phyloP scores from a whole-genome alignment of 2,888 invertebrate species.

The Callimorpha dominula region DNA sequence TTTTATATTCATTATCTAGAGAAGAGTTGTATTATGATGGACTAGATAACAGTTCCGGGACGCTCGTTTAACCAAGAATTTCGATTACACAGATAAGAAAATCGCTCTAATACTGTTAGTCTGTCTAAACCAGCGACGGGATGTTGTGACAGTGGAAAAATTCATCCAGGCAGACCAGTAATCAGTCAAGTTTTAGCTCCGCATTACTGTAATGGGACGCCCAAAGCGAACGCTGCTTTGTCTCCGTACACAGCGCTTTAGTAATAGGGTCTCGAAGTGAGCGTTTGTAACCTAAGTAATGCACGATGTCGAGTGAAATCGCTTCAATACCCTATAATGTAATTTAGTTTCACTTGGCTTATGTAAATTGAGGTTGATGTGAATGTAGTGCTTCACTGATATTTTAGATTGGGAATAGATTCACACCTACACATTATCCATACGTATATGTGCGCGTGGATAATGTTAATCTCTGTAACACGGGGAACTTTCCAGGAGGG shows the following conservation, averaged over 20 bases:
- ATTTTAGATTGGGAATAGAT: constrained; percentile 3
- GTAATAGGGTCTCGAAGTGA: constrained; percentile 50
- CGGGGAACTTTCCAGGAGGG: too few species aligned
- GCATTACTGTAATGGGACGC: constrained; percentile 78
- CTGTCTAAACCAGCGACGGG: constrained; percentile 54
- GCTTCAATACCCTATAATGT: constrained; percentile 43
- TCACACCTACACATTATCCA: background rate
- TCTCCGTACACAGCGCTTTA: constrained; percentile 62
- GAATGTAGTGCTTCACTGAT: constrained; percentile 26
- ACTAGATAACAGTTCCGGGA: constrained; percentile 41
- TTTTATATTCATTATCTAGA: constrained; percentile 34
- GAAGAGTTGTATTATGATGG: constrained; percentile 41
- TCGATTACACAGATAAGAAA: constrained; percentile 72
- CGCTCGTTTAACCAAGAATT: constrained; percentile 60
- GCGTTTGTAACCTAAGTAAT: constrained; percentile 46
- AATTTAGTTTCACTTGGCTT: constrained; percentile 42
- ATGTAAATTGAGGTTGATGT: constrained; percentile 41
- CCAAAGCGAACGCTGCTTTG: constrained; percentile 66
- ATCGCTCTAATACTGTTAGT: constrained; percentile 71
- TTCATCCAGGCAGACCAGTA: constrained; percentile 72
- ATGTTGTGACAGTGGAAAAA: constrained; percentile 71
- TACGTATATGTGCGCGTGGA: background rate
- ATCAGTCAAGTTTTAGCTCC: constrained; percentile 82
- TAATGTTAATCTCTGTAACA: background rate
- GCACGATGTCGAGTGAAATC: constrained; percentile 38